These are phyloP conservation scores for Apamea sordens DNA, from an alignment of 2,888 invertebrate species.

Conservation along the genomic window DNA sequence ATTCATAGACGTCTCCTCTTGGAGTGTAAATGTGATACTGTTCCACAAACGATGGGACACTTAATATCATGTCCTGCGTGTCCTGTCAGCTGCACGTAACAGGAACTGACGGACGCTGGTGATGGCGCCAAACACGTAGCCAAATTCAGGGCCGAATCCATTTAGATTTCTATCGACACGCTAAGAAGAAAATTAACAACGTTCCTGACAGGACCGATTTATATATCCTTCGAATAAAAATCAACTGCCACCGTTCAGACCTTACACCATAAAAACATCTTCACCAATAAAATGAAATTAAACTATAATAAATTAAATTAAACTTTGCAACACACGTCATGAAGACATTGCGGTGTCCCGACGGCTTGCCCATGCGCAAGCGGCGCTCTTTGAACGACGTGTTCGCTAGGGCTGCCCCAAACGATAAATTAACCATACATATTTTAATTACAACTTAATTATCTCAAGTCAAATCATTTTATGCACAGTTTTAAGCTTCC, in stretches of 20 bases:
- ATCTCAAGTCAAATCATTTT: conserved; percentile 51
- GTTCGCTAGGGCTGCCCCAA: conserved; percentile 53
- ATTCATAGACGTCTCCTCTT: too few species aligned
- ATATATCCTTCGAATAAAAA: conserved; percentile 25
- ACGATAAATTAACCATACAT: conserved; percentile 36
- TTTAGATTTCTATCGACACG: too few species aligned
- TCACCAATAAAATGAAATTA: conserved; percentile 45
- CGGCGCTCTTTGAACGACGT: conserved; percentile 62
- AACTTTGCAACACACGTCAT: conserved; percentile 54
- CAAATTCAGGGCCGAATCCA: too few species aligned
- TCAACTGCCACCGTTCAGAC: conserved; percentile 16
- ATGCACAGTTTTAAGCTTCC: conserved; percentile 33
- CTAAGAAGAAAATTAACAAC: background rate
- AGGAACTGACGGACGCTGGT: too few species aligned
- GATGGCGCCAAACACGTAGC: too few species aligned
- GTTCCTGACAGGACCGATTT: background rate
- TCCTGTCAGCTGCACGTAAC: too few species aligned
- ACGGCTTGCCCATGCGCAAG: conserved; percentile 54
- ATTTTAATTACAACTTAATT: conserved; percentile 60
- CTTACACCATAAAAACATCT: conserved; percentile 17
- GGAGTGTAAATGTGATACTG: too few species aligned
- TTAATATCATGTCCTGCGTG: too few species aligned
- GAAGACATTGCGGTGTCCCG: conserved; percentile 59
- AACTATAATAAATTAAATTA: conserved; percentile 56
- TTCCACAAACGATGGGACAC: too few species aligned